Base-by-base conservation (phyloP, 2,888 invertebrate species). In the Cyaniris semiargus region DNA sequence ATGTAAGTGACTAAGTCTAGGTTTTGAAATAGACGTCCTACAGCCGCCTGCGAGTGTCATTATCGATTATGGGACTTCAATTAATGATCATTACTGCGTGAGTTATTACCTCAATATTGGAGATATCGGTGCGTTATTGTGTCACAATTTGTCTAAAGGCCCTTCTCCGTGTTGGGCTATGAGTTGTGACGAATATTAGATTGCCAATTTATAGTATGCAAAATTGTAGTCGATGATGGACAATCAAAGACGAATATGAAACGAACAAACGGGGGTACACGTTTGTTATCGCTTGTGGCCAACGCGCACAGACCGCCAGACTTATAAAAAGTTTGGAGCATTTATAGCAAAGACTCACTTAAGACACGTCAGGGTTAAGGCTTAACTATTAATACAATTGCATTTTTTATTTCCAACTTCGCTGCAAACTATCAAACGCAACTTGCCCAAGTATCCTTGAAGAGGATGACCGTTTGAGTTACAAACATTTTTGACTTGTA, bases 1-100 rank as follows among this genome's bases (percentile, higher is more conserved):
- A 80, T 77, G 79, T 78, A 78, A 78, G 80, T 83, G 81, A 84
- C 81, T 81, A 81, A 81, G 82, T 76, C 80, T 77, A 72, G 80
- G 79, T 82, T 84, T 82, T 81, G 82, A 81, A 83, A 83, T 82
- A 83, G 38, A 78, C 81, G 82, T 76, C 80, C 81, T 79, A 81
- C 79, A 78, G 79, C 79, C 76, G 66, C 77, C 76, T 79, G 82
- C 82, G 81, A 82, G 82, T 83, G 83, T 82, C 83, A 83, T 82
- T 83, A 82, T 81, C 78, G 78, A 79, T 81, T 78, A 79, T 78
- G 48, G 27, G 23, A 70, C 66, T 78, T 79, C 79, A 79, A 78
- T 48, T 78, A 81, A 78, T 71, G 81, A 79, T 79, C 27, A 71
- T 71, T 71, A 71, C 8, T 38, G 71, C 77, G 76, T 75, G 74